phyloP scores from a whole-genome alignment of 2,113 vertebrate genomes.

The Mellivora capensis region DNA sequence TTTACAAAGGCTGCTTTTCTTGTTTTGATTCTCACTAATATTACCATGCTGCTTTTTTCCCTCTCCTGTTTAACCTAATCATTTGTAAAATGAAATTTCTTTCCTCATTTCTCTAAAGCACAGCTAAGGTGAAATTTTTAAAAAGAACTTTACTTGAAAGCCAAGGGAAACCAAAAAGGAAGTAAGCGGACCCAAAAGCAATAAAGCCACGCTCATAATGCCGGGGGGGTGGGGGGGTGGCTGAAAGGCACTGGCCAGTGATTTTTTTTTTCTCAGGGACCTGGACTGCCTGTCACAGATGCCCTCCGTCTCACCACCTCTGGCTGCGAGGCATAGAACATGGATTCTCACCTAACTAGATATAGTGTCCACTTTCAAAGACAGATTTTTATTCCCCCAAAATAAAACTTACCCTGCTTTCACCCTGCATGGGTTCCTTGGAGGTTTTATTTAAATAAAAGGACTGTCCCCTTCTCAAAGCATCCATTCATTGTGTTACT shows the following conservation, averaged over 20 bases:
- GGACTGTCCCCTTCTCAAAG: neutral
- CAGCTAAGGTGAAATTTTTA: slow-evolving; percentile 13
- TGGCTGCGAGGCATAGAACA: neutral
- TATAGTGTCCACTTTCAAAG: neutral
- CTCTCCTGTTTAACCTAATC: neutral
- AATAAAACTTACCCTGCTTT: neutral
- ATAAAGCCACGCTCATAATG: neutral
- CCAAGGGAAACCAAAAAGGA: neutral
- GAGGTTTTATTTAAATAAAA: slow-evolving; percentile 45
- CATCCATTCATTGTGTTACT: neutral
- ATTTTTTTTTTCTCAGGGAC: neutral
- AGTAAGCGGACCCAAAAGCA: neutral
- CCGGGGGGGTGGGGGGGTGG: too few relatives aligned
- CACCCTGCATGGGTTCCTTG: neutral
- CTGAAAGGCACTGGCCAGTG: neutral
- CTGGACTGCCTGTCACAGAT: neutral
- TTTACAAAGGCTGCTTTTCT: neutral
- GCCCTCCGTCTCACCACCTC: neutral
- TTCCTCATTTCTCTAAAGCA: neutral
- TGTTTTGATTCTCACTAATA: neutral
- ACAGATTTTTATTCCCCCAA: neutral
- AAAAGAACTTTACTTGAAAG: neutral
- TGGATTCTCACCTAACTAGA: neutral
- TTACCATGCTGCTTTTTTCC: neutral
- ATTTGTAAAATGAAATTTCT: neutral